Percentiles rank a stretch among this genome's conserved stretches.
Evolutionary conservation across 2,888 invertebrate species (phyloP).

Genomic region (Seira ritae): DNA sequence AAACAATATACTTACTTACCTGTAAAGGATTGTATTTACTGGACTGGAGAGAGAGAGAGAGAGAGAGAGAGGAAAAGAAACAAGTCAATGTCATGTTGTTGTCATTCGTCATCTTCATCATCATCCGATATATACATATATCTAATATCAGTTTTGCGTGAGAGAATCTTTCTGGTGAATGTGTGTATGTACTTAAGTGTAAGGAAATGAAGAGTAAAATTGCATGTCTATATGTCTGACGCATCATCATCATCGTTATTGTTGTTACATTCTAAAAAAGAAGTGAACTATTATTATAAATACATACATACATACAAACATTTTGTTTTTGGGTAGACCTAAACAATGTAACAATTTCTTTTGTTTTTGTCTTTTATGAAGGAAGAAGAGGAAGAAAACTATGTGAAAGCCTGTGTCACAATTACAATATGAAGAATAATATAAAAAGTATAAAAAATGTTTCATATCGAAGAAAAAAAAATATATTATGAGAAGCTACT

Average conservation of each 20-base stretch:
- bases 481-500: not conserved
- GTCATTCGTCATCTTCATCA: too few species aligned
- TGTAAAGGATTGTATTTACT: too few species aligned
- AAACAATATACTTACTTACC: too few species aligned
- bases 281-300: conserved; percentile 20
- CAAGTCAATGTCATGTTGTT: too few species aligned
- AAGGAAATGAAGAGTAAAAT: not conserved
- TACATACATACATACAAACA: conserved; percentile 38
- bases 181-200: too few species aligned
- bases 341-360: conserved; percentile 14
- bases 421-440: not conserved
- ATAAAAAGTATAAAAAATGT: not conserved
- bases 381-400: conserved; percentile 35
- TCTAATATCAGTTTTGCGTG: too few species aligned
- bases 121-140: too few species aligned
- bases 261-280: not conserved
- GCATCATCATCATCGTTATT: too few species aligned
- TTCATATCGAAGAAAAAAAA: conserved; percentile 12
- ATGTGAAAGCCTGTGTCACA: conserved; percentile 64
- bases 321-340: conserved; percentile 27
- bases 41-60: too few species aligned
- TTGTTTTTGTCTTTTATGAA: conserved; percentile 52
- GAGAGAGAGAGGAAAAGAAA: too few species aligned
- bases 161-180: too few species aligned
- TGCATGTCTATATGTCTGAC: not conserved